Base-by-base conservation (phyloP, 1,140 invertebrate species). In the Euwallacea similis region DNA sequence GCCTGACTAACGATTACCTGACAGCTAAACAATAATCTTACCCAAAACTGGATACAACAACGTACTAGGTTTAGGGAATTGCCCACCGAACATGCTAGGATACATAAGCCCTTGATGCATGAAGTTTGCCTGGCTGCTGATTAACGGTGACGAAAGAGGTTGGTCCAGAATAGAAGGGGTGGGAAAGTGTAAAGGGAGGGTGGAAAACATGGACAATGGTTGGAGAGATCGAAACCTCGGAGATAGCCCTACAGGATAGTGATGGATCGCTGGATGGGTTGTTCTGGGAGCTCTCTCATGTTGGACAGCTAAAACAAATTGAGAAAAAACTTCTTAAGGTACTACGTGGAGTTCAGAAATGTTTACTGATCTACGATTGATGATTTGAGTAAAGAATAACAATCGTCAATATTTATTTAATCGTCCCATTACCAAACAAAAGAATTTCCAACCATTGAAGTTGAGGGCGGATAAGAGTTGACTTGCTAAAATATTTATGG, bases 241-340 rank as follows among this genome's bases (percentile, higher is more conserved):
- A 65, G 64, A 79, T 70, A 77, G 80, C 71, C 70, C 77, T 55
- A 86, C 81, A 33, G 82, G 79, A 63, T 80, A 79, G 63, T 80
- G 80, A 61, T 79, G 78, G 7, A 79, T 67, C 6, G 59, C 58
- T 6, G 74, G 65, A 33, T 80, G 78, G 7, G 82, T 80, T 13
- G 86, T 85, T 69, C 93, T 83, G 0, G 93, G 93, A 10, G 93
- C 92, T 73, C 94, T 84, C 82, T 96, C 93, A 82, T 96, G 93
- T 79, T 96, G 93, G 6, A 96, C 94, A 70, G 94, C 94, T 96
- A 85, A 55, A 73, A 50, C 21, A 33, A 33, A 33, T 33, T 33
- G 21, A 33, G 21, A 33, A 33, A 4, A 33, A 33, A 33, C 21
- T 33, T 33, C 21, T 33, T 33, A 33, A 33, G 21, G 21, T 33